Conservation (phyloP, 1,140 invertebrate genomes). For the honey bee (Apis mellifera) region DNA sequence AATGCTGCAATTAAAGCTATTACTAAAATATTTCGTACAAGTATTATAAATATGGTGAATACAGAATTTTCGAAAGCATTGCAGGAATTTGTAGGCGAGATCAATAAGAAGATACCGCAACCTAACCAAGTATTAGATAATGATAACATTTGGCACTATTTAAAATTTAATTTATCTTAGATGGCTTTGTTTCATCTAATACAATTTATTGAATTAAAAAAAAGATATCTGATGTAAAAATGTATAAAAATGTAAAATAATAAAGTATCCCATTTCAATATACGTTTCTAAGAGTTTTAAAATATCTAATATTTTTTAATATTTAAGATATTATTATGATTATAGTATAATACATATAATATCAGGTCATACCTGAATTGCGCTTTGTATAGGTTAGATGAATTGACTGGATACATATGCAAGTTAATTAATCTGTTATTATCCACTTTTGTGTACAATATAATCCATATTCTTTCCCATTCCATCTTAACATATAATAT, state of each 20-base stretch:
- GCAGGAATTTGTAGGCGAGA: background rate
- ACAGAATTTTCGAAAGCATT: background rate
- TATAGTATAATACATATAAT: background rate
- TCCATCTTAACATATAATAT: too few relatives aligned
- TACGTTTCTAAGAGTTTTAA: background rate
- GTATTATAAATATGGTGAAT: slow-evolving; percentile 46
- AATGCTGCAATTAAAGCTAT: slow-evolving; percentile 51
- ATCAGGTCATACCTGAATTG: too few relatives aligned
- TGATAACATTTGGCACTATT: background rate
- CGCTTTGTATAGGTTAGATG: too few relatives aligned
- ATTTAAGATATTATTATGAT: too few relatives aligned
- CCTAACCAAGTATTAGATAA: background rate
- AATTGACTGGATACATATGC: too few relatives aligned
- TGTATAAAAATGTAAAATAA: background rate
- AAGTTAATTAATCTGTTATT: too few relatives aligned
- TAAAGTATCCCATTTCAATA: background rate
- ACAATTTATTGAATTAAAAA: too few relatives aligned
- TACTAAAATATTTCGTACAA: background rate
- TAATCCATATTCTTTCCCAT: too few relatives aligned
- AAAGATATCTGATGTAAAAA: background rate
- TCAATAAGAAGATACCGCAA: slow-evolving; percentile 34
- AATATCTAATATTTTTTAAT: too few relatives aligned
- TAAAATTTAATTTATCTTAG: background rate
- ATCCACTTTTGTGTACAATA: too few relatives aligned
- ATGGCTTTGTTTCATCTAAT: too few relatives aligned